These are phyloP conservation scores for Parasteatoda lunata DNA, from an alignment of 2,888 invertebrate genomes.

Conservation along the genomic window DNA sequence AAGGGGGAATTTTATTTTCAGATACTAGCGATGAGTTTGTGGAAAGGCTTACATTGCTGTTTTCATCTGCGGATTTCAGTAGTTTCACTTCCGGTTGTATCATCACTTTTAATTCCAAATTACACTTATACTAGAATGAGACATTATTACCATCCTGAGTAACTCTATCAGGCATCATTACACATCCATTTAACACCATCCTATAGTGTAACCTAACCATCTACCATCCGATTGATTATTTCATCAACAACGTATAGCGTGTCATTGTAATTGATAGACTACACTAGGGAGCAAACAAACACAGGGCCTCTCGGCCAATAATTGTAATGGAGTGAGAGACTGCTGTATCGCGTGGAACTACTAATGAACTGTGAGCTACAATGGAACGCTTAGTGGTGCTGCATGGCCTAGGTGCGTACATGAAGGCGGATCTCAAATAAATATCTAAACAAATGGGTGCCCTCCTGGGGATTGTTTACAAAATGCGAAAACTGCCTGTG, in stretches of 20 bases:
- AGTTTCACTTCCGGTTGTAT: no score
- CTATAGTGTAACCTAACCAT: slow-evolving; percentile 36
- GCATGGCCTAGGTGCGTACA: slow-evolving; percentile 7
- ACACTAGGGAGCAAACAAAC: slow-evolving; percentile 53
- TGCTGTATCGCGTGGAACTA: slow-evolving; percentile 25
- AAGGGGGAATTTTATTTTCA: no score
- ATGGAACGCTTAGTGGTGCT: slow-evolving; percentile 26
- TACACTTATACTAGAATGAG: no score
- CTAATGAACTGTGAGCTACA: slow-evolving; percentile 49
- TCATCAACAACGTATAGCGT: slow-evolving; percentile 63
- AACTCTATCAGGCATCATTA: slow-evolving; percentile 38
- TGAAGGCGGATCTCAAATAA: slow-evolving; percentile 18
- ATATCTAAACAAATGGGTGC: slow-evolving; percentile 22
- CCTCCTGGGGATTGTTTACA: slow-evolving; percentile 40
- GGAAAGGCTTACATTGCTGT: no score
- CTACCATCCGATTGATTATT: slow-evolving; percentile 58
- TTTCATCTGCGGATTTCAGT: no score
- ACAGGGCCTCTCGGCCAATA: slow-evolving; percentile 33
- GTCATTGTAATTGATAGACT: slow-evolving; percentile 62
- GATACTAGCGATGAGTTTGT: no score
- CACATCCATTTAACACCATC: slow-evolving; percentile 41
- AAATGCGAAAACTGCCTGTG: background rate
- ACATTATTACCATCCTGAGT: no score
- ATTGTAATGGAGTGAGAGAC: slow-evolving; percentile 44
- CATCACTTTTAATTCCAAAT: no score